These are phyloP conservation scores for Drosophila antonietae DNA, from an alignment of 2,888 invertebrate genomes.

Conservation along the genomic window DNA sequence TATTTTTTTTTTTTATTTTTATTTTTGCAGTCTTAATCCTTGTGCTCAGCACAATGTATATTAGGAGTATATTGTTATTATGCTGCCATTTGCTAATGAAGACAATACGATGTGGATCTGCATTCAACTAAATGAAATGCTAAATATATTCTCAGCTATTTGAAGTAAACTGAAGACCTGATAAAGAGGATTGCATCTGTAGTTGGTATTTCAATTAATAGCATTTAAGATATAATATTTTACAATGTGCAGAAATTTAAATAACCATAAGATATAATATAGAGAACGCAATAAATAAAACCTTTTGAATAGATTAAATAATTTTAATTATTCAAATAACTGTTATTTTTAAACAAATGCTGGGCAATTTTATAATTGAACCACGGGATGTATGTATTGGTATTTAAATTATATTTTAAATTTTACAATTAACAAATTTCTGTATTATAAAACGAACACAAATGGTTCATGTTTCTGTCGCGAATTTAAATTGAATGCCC, in stretches of 20 bases:
- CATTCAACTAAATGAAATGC: background rate
- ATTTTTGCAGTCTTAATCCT: background rate
- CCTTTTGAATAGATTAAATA: background rate
- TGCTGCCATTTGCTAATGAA: slow-evolving; percentile 1
- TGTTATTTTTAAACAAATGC: background rate
- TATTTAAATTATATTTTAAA: background rate
- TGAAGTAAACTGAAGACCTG: background rate
- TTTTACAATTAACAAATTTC: slow-evolving; percentile 2
- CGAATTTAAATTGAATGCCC: background rate
- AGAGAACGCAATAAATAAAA: no score
- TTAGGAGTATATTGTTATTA: slow-evolving; percentile 5
- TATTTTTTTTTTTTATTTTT: no score
- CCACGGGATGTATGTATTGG: background rate
- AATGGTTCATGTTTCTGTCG: background rate
- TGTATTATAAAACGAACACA: background rate
- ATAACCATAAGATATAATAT: no score
- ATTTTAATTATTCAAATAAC: background rate
- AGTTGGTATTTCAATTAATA: background rate
- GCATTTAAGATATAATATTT: no score
- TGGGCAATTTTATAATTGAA: slow-evolving; percentile 2
- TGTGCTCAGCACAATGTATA: background rate
- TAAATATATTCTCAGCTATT: background rate
- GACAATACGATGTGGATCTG: background rate
- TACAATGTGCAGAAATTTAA: no score
- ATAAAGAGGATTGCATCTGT: background rate